A percentile compares a stretch with the other conserved stretches of the same genome.
These are phyloP conservation scores for Cheilosia soror DNA, from an alignment of 2,888 invertebrate genomes.

Conservation along the genomic window DNA sequence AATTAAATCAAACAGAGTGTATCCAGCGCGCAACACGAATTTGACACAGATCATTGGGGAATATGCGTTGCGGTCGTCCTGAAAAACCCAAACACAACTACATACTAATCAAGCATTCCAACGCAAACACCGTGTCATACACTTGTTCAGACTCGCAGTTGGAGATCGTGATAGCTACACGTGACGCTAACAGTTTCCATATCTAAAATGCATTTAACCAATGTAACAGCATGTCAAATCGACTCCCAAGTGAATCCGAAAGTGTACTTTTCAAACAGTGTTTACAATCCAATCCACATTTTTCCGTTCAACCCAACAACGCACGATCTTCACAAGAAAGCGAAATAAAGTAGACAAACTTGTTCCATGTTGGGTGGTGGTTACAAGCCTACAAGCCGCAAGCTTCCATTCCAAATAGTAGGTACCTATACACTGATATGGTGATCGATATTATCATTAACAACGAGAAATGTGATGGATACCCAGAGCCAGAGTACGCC, in stretches of 20 bases:
- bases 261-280: constrained; percentile 26
- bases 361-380: constrained; percentile 22
- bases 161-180: constrained; percentile 22
- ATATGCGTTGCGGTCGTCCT: constrained; percentile 31
- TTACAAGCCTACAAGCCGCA: constrained; percentile 10
- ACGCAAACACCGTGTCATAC: constrained; percentile 21
- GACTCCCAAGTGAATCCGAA: constrained; percentile 41
- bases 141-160: constrained; percentile 3
- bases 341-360: constrained; percentile 6
- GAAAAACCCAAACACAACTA: constrained; percentile 33
- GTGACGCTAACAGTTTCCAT: constrained; percentile 46
- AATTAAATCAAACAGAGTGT: constrained; percentile 20
- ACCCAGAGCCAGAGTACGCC: constrained; percentile 11
- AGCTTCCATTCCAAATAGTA: constrained; percentile 17
- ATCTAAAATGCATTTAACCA: constrained; percentile 24
- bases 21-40: constrained; percentile 15
- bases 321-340: constrained; percentile 5
- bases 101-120: constrained; percentile 41
- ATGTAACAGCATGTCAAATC: constrained; percentile 29
- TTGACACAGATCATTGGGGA: constrained; percentile 58
- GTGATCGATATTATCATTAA: constrained; percentile 31
- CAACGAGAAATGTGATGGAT: constrained; percentile 21
- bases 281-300: constrained; percentile 41
- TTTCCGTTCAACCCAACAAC: not conserved
- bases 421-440: constrained; percentile 5